phyloP scores from a whole-genome alignment of 2,113 vertebrate species.

The Climacteris rufus region DNA sequence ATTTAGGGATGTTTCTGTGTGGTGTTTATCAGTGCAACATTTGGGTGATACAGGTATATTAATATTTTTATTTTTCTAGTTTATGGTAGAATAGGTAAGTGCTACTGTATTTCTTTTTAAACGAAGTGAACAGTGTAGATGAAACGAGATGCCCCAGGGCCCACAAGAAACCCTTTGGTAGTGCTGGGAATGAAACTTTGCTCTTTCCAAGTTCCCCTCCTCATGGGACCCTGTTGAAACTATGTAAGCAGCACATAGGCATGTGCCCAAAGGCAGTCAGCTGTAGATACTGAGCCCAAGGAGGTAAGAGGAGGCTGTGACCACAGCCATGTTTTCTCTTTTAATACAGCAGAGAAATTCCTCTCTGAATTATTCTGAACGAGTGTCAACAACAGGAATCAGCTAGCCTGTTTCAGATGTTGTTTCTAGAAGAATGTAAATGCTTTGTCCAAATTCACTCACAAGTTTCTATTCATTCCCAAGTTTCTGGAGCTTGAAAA shows the following conservation, averaged over 20 bases:
- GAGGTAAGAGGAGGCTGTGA: neutral
- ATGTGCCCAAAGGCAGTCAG: neutral
- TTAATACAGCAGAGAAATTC: neutral
- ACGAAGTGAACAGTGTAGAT: neutral
- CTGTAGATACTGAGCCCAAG: neutral
- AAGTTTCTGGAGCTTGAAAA: neutral
- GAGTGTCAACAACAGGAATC: neutral
- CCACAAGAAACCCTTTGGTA: neutral
- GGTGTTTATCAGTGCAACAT: neutral
- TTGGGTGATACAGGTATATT: neutral
- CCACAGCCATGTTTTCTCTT: neutral
- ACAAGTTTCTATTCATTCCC: neutral
- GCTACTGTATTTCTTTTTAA: neutral
- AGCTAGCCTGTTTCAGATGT: neutral
- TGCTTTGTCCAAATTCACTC: neutral
- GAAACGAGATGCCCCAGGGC: neutral
- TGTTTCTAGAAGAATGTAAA: neutral
- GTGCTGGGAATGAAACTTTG: neutral
- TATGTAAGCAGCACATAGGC: neutral
- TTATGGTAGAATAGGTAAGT: neutral
- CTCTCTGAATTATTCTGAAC: neutral
- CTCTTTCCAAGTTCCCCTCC: neutral
- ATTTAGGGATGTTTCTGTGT: neutral
- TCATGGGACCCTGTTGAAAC: neutral
- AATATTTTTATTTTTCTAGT: neutral